Evolutionary conservation across 2,797 vertebrate species (phyloP), one percentile per base, ranked within the genome.

Genomic region (Poeciliopsis infans): DNA sequence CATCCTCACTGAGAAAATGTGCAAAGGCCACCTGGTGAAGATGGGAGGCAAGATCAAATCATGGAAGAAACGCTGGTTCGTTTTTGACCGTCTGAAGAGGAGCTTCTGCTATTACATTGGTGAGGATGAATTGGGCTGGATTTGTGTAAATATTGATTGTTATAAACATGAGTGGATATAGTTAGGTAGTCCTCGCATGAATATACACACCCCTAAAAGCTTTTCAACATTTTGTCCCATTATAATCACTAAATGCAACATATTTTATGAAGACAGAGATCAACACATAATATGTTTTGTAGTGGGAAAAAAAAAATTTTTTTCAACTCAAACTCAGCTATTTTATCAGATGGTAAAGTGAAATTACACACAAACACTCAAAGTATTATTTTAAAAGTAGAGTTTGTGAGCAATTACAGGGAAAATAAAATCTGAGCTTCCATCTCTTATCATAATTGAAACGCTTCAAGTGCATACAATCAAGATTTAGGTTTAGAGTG

Each of bases 41-140:
- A 99, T 99, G 98, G 98, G 98, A 0, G 98, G 98, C 87, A 99
- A 99, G 89, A 99, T 99, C 89, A 99, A 99, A 61, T 99, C 98
- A 0, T 99, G 98, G 98, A 99, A 98, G 94, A 99, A 99, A 87
- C 98, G 98, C 85, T 99, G 98, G 98, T 99, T 99, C 51, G 98
- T 99, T 91, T 99, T 99, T 0, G 98, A 99, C 91, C 97, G 98
- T 41, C 93, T 99, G 90, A 99, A 98, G 93, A 98, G 97, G 85
- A 98, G 98, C 68, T 96, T 99, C 83, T 97, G 96, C 57, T 99
- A 99, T 86, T 99, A 99, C 0, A 92, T 94, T 5, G 98, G 98
- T 99, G 85, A 96, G 96, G 82, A 89, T 2, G 11, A 41, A 5
- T 68, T 41, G 10, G 20, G 20, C 36, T 2, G 4, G 23, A 68